These are phyloP conservation scores for Suillia variegata DNA, from an alignment of 2,888 invertebrate species.

Conservation along the genomic window DNA sequence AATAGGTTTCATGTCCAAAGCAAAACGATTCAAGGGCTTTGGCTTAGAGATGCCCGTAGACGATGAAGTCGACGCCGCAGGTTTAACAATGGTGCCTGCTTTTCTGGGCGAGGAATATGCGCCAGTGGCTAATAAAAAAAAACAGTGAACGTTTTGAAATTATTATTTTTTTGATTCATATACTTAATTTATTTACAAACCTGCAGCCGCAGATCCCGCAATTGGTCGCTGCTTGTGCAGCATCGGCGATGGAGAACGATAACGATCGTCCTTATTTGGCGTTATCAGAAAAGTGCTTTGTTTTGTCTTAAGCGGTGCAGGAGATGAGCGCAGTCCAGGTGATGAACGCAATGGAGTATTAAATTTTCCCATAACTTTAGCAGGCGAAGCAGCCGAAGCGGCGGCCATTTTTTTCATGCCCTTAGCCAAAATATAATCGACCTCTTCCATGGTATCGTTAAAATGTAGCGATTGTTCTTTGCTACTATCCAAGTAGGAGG, in stretches of 20 bases:
- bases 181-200: too few species aligned
- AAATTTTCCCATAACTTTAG: too few species aligned
- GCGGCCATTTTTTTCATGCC: conserved; percentile 54
- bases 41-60: conserved; percentile 27
- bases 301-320: too few species aligned
- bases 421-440: conserved; percentile 59
- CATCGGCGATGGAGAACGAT: too few species aligned
- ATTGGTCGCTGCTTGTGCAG: too few species aligned
- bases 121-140: background rate
- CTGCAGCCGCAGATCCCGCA: too few species aligned
- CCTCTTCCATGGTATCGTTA: conserved; percentile 62
- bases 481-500: conserved; percentile 10
- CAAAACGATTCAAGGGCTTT: conserved; percentile 20
- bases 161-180: too few species aligned
- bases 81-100: conserved; percentile 26
- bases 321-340: too few species aligned
- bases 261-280: too few species aligned
- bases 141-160: background rate
- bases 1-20: conserved; percentile 33
- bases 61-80: conserved; percentile 28
- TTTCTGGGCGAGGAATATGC: background rate
- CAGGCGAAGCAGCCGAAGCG: too few species aligned
- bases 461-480: conserved; percentile 48
- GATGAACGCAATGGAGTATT: too few species aligned
- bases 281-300: too few species aligned